Conservation (phyloP, 2,888 invertebrate genomes). For the Acrobasis suavella region DNA sequence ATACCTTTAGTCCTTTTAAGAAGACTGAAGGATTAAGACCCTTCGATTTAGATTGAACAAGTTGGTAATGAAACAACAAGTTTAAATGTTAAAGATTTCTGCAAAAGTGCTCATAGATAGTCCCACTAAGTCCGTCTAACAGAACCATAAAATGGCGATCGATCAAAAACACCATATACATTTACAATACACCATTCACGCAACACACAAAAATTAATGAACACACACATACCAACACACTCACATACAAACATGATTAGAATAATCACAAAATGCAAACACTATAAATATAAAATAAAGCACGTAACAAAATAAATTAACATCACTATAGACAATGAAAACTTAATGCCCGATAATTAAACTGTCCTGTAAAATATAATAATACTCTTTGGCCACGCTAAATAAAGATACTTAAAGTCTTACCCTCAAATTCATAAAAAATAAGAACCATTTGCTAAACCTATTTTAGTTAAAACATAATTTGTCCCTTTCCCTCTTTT, state of each 20-base stretch:
- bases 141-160: constrained; percentile 53
- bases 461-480: no score
- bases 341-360: constrained; percentile 52
- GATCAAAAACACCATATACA: constrained; percentile 38
- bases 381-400: constrained; percentile 31
- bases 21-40: no score
- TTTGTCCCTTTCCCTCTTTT: no score
- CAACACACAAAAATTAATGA: constrained; percentile 36
- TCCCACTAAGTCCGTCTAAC: constrained; percentile 38
- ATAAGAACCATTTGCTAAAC: no score
- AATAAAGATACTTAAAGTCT: constrained; percentile 16
- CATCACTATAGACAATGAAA: constrained; percentile 61
- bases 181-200: constrained; percentile 35
- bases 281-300: constrained; percentile 37
- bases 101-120: not conserved
- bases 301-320: constrained; percentile 53
- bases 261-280: constrained; percentile 54
- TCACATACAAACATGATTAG: constrained; percentile 48
- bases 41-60: no score
- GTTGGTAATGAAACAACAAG: no score
- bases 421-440: no score
- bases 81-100: no score
- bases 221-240: constrained; percentile 41
- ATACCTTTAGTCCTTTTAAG: no score
- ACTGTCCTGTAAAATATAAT: constrained; percentile 38